These are phyloP conservation scores for Anastrepha obliqua DNA, from an alignment of 1,140 invertebrate genomes.

Conservation along the genomic window DNA sequence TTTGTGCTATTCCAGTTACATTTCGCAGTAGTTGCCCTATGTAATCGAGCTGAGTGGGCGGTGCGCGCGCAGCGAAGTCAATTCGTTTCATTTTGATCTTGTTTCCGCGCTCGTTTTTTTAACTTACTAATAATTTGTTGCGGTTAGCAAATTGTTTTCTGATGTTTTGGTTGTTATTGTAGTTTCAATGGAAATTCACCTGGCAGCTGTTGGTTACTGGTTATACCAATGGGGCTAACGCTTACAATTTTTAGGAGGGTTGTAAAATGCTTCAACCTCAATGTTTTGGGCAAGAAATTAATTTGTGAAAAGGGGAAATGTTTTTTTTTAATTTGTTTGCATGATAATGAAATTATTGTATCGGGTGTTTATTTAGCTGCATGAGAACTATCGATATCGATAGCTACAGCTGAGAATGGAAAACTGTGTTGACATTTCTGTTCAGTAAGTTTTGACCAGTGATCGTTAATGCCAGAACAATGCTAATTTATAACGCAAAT, in stretches of 20 bases:
- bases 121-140: slow-evolving; percentile 12
- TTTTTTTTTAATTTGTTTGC: no score
- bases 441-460: no score
- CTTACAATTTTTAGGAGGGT: not conserved
- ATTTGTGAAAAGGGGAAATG: no score
- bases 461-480: no score
- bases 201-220: not conserved
- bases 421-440: no score
- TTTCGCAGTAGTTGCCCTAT: not conserved
- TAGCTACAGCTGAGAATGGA: no score
- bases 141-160: not conserved
- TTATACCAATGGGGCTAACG: not conserved
- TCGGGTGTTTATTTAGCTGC: no score
- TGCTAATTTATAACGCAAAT: no score
- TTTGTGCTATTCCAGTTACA: not conserved
- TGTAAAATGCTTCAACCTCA: no score
- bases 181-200: not conserved
- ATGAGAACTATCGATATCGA: no score
- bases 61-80: not conserved
- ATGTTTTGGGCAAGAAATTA: no score
- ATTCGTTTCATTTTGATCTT: not conserved
- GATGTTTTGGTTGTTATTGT: not conserved
- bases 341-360: no score
- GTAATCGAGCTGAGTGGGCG: slow-evolving; percentile 42
- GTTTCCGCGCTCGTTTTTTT: not conserved